Evolutionary conservation across 2,113 vertebrate species (phyloP), one percentile per base, ranked within the genome.

Genomic region (Charadrius vociferus): DNA sequence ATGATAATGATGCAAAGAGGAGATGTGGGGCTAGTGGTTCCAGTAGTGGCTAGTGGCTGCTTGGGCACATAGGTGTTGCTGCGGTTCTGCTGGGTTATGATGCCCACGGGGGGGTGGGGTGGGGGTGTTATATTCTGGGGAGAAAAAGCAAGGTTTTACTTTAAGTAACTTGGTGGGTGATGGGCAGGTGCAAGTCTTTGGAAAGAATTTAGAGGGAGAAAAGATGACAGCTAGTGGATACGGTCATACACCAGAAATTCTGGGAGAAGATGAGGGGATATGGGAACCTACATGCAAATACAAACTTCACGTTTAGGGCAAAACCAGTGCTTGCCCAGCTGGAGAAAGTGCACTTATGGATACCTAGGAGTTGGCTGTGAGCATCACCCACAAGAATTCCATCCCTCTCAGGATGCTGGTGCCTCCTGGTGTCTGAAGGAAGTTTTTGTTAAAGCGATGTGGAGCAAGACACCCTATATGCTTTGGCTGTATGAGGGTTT

Each of bases 361-460:
- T 65, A 80, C 37, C 32, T 59, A 65, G 36, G 47, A 66, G 56
- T 20, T 27, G 41, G 39, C 73, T 70, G 52, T 47, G 67, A 91
- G 92, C 70, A 82, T 85, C 81, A 41, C 56, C 81, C 88, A 23
- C 43, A 22, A 67, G 36, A 41, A 67, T 17, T 81, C 66, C 70
- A 87, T 95, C 73, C 91, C 84, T 88, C 29, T 87, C 62, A 86
- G 95, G 78, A 39, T 95, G 85, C 53, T 97, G 90, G 87, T 97
- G 96, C 96, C 96, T 97, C 96, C 96, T 96, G 96, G 96, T 91
- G 96, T 97, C 87, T 92, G 95, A 89, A 95, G 81, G 70, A 92
- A 81, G 74, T 39, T 89, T 94, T n/a, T 95, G 56, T 81, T 72
- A 58, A 52, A 72, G 52, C 66, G 36, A 1, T 2, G 62, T 47